Evolutionary conservation across 2,113 vertebrate species (phyloP).

Genomic region (Sisor rabdophorus): DNA sequence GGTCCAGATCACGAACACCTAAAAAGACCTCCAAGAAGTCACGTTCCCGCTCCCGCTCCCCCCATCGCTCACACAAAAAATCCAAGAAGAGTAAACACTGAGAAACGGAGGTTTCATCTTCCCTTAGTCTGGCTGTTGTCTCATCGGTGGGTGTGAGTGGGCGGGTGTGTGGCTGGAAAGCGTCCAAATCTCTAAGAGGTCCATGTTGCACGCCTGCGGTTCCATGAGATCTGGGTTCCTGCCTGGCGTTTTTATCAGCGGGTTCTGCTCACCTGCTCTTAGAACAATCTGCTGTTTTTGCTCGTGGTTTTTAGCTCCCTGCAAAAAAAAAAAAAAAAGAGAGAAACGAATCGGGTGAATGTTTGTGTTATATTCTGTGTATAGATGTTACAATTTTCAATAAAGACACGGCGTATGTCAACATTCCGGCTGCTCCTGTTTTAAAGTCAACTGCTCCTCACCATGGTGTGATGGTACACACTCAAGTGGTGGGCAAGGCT

Average conservation of each 20-base stretch:
- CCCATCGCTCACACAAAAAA: conserved; percentile 98
- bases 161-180: too few species aligned
- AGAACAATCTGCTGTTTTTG: conserved; percentile 39
- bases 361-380: conserved; percentile 51
- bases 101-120: conserved; percentile 59
- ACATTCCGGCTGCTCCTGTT: not conserved
- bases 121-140: conserved; percentile 33
- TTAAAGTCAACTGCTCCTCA: not conserved
- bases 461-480: not conserved
- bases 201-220: conserved; percentile 20
- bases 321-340: conserved; percentile 44
- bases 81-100: conserved; percentile 99
- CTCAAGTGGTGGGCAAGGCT: not conserved
- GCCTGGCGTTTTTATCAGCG: conserved; percentile 22
- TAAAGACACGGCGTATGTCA: conserved; percentile 49
- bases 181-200: conserved; percentile 8
- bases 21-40: conserved; percentile 98
- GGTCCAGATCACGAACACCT: conserved; percentile 90
- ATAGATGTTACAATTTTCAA: conserved; percentile 53
- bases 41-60: conserved; percentile 91
- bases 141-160: conserved; percentile 30
- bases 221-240: conserved; percentile 19
- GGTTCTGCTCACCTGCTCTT: conserved; percentile 10
- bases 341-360: conserved; percentile 44
- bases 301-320: conserved; percentile 48